A percentile compares a stretch with the other conserved stretches of the same genome.
Conservation (phyloP, 2,888 invertebrate genomes). For the Synanthedon vespiformis region DNA sequence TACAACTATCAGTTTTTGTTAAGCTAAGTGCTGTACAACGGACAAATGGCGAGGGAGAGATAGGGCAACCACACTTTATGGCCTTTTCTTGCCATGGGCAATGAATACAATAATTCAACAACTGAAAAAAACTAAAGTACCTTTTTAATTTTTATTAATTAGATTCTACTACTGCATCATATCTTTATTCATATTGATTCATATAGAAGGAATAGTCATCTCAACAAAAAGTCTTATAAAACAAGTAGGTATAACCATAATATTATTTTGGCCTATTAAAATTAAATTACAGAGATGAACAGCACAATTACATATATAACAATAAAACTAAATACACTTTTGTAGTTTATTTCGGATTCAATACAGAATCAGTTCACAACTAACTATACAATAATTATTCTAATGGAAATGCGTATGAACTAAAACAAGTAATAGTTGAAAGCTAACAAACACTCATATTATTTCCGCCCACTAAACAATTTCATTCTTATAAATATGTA, state of each 20-base stretch:
- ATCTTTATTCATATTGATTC: too few species aligned
- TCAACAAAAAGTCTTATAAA: too few species aligned
- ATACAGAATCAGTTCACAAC: not conserved
- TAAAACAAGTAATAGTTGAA: not conserved
- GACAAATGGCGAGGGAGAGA: constrained; percentile 60
- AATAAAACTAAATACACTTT: too few species aligned
- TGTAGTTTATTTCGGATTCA: not conserved
- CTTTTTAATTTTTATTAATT: too few species aligned
- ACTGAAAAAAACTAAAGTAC: too few species aligned
- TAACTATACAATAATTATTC: not conserved
- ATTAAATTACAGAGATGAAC: too few species aligned
- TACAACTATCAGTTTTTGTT: constrained; percentile 69
- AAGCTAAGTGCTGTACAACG: constrained; percentile 65
- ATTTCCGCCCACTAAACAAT: not conserved
- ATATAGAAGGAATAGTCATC: too few species aligned
- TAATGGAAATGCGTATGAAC: not conserved
- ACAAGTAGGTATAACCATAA: too few species aligned
- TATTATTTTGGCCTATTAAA: too few species aligned
- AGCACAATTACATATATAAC: too few species aligned
- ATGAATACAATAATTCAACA: too few species aligned
- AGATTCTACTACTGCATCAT: too few species aligned
- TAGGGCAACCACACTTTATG: constrained; percentile 46
- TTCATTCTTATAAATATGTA: not conserved
- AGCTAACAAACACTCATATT: not conserved
- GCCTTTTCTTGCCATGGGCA: constrained; percentile 14